Evolutionary conservation across 2,888 invertebrate species (phyloP), one percentile per base, ranked within the genome.

Genomic region (Amphipoea oculea): DNA sequence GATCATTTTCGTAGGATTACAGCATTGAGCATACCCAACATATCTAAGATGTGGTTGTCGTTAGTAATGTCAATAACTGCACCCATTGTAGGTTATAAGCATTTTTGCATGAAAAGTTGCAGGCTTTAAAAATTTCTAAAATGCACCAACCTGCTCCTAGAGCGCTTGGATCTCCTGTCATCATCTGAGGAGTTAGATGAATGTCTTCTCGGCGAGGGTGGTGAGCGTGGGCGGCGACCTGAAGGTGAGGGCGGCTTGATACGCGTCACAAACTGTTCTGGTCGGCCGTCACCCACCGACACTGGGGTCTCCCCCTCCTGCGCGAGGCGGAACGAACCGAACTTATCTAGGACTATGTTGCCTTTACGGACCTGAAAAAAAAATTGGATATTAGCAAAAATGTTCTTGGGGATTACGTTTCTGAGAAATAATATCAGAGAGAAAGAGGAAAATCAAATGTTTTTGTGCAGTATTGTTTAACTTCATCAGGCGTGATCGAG

Each of bases 341-440:
- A 98, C 94, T 98, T 98, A 94, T 98, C 98, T 85, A 98, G 94
- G 36, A 98, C 98, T 77, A 98, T 97, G 91, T 97, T 96, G 89
- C 96, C 97, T 89, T 97, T 97, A 88, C 94, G 98, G 92, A 91
- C 97, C 97, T 92, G 95, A 45, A 48, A 57, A 48, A 29, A 3
- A 12, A 40, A 51, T 69, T 51, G 4, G 2, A n/a, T 14, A 45
- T 83, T n/a, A 75, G 6, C 3, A 36, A 62, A 72, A 23, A 40
- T 17, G 3, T 17, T 70, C 14, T 23, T 54, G 3, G 0, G 0
- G 36, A 54, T 36, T 23, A 51, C 6, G 23, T 36, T 54, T 36
- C 23, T 23, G 23, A 51, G 12, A 70, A 54, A 70, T 40, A 23
- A 70, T 9, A 70, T 36, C 54, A 70, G 14, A 9, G 9, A 14